phyloP scores from a whole-genome alignment of 2,888 invertebrate genomes.

The Hylaea fasciaria region DNA sequence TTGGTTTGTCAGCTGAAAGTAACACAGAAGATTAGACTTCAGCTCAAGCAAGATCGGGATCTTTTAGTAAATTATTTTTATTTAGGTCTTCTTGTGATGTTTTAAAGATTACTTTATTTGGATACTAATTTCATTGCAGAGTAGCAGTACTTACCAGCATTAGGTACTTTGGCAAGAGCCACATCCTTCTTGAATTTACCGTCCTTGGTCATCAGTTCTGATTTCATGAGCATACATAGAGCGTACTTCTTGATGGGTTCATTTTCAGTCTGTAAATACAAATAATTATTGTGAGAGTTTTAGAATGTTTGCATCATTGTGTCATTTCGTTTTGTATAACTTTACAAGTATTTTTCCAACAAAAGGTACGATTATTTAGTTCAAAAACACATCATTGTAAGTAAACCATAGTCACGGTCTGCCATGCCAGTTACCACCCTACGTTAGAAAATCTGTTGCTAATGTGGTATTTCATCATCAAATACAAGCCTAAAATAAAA shows the following conservation, averaged over 20 bases:
- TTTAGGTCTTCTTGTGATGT: no score
- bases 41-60: background rate
- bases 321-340: background rate
- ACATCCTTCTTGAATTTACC: slow-evolving; percentile 83
- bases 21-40: background rate
- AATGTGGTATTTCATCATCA: no score
- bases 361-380: no score
- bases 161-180: slow-evolving; percentile 77
- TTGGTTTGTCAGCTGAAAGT: slow-evolving; percentile 71
- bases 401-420: no score
- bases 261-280: slow-evolving; percentile 66
- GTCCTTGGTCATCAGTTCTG: slow-evolving; percentile 81
- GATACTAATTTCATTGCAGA: no score
- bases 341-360: no score
- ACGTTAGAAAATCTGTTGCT: no score
- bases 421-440: no score
- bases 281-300: background rate
- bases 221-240: slow-evolving; percentile 78
- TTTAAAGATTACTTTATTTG: no score
- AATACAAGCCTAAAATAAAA: no score
- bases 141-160: slow-evolving; percentile 60
- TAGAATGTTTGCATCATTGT: background rate
- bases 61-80: no score
- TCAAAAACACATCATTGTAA: no score
- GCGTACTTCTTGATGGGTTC: slow-evolving; percentile 78